A percentile compares a stretch with the other conserved stretches of the same genome.
Evolutionary conservation across 2,888 invertebrate species (phyloP).

Genomic region (Polia nebulosa): DNA sequence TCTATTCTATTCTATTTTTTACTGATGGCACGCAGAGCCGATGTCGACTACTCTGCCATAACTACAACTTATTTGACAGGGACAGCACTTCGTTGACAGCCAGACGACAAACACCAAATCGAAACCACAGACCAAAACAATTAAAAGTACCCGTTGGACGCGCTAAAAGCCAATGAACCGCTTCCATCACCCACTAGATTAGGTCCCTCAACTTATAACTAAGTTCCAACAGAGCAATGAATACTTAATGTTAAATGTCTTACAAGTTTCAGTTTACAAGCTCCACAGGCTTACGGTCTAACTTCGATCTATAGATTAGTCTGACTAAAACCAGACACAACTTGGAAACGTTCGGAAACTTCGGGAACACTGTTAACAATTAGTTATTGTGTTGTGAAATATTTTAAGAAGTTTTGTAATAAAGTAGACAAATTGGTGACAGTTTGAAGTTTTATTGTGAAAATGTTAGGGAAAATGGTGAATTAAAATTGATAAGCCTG

Average conservation of each 20-base stretch:
- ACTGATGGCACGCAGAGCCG: too few species aligned
- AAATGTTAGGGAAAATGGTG: not conserved
- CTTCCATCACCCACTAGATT: constrained; percentile 48
- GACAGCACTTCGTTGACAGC: not conserved
- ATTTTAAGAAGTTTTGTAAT: constrained; percentile 39
- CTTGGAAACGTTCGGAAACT: constrained; percentile 39
- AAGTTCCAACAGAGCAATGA: constrained; percentile 55
- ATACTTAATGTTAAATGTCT: constrained; percentile 62
- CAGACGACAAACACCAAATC: not conserved
- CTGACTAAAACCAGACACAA: constrained; percentile 40
- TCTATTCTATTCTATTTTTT: too few species aligned
- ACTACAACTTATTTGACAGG: too few species aligned
- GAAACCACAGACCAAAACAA: not conserved
- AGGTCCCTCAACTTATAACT: constrained; percentile 45
- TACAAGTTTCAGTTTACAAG: constrained; percentile 56
- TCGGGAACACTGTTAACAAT: constrained; percentile 22
- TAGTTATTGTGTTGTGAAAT: constrained; percentile 32
- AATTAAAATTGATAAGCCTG: too few species aligned
- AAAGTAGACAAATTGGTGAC: not conserved
- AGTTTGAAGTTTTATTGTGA: not conserved
- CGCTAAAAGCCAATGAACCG: constrained; percentile 35
- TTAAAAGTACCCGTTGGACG: not conserved
- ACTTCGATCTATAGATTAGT: constrained; percentile 59
- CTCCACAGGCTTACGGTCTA: constrained; percentile 39
- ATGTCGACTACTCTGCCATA: too few species aligned